Evolutionary conservation across 2,113 vertebrate genomes (phyloP).

Genomic region (Psammodynastes pulverulentus): DNA sequence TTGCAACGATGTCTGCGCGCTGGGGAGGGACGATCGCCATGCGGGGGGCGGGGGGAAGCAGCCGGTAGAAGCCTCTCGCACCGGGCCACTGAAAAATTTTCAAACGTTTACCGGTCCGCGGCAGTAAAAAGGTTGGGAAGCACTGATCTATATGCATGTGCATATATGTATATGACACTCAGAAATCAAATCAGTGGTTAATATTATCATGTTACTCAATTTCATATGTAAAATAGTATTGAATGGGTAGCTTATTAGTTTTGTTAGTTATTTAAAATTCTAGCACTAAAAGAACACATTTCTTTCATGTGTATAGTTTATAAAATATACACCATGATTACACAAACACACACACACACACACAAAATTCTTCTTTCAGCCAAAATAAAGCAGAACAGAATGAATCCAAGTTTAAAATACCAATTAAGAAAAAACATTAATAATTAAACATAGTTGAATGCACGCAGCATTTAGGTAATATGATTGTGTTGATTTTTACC

Average conservation of each 20-base stretch:
- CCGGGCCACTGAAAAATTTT: no score
- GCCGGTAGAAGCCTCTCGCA: no score
- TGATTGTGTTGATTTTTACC: conserved; percentile 64
- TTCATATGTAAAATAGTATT: neutral
- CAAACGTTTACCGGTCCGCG: no score
- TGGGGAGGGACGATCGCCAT: no score
- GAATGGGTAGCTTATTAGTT: neutral
- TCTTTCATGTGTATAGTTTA: neutral
- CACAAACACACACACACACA: neutral
- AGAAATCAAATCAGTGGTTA: neutral
- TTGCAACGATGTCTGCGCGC: no score
- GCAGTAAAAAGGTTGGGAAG: no score
- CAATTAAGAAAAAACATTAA: conserved; percentile 7
- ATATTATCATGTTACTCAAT: neutral
- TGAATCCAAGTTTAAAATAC: neutral
- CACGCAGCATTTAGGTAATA: neutral
- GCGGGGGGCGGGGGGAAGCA: no score
- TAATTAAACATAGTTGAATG: conserved; percentile 3
- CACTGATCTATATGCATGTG: neutral
- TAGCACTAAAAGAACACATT: neutral
- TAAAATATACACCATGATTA: neutral
- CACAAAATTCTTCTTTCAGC: conserved; percentile 3
- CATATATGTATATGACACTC: neutral
- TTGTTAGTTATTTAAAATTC: neutral
- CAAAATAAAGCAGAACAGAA: neutral